Base-by-base conservation (phyloP, 2,888 invertebrate genomes). In the Chrysodeixis includens region DNA sequence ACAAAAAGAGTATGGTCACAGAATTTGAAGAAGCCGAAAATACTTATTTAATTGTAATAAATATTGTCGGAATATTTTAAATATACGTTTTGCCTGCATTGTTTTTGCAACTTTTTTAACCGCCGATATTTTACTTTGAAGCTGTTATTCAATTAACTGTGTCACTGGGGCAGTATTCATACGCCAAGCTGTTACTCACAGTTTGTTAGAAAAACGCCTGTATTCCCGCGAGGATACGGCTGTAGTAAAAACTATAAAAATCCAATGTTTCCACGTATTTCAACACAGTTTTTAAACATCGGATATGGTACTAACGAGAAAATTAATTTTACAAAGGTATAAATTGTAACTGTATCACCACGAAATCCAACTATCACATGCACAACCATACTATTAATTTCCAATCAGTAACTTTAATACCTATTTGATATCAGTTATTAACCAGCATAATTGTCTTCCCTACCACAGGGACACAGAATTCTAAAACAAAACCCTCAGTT, bases 221-320 rank as follows among this genome's bases (percentile, higher is more conserved):
- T n/a, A 40, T 40, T 40, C n/a, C 40, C n/a, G n/a, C n/a, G 40
- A 40, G n/a, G 40, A 40, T 40, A n/a, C 40, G n/a, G n/a, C 40
- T 40, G 40, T n/a, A n/a, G n/a, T 40, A 6, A 6, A 40, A 1
- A n/a, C 12, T 5, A 6, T 40, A 40, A 40, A 40, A 40, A n/a
- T 5, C 40, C 14, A 14, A 12, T 32, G 32, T 35, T 35, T 35
- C 14, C 1, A 35, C 4, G 14, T 14, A 1, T 5, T 35, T 12
- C 4, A 35, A 14, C 35, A 32, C 12, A 8, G 32, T 32, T 14
- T 35, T 14, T 14, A 14, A 35, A 2, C 5, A 35, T 5, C 14
- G 32, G 12, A 0, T 10, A 35, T 2, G n/a, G n/a, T n/a, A 12
- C 10, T 1, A 35, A 30, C 4, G 8, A 30, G 9, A 30, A 30